Percentiles rank a stretch among this genome's conserved stretches.
Conservation (phyloP, 1,140 invertebrate species). For the Lasaia peninsularis region DNA sequence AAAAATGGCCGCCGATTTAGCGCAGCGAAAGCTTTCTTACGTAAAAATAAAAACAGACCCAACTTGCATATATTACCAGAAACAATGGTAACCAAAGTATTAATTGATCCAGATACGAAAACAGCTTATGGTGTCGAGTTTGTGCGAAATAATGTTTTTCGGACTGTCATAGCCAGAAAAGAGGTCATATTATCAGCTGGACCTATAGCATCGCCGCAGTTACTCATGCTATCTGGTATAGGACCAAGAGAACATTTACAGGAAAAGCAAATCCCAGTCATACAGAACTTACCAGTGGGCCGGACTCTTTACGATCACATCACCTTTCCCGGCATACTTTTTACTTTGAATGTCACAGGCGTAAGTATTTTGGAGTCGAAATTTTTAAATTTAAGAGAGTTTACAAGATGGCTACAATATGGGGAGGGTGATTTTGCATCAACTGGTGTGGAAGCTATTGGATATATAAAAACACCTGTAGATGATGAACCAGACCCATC, state of each 20-base stretch:
- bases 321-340: constrained; percentile 81
- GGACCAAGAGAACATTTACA: constrained; percentile 78
- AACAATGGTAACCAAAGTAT: constrained; percentile 80
- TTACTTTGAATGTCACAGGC: constrained; percentile 76
- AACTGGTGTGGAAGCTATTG: constrained; percentile 81
- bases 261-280: constrained; percentile 69
- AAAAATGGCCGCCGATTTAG: constrained; percentile 74
- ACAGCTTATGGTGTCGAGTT: constrained; percentile 83
- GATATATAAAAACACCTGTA: constrained; percentile 80
- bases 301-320: constrained; percentile 79
- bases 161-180: constrained; percentile 64
- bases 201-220: constrained; percentile 79
- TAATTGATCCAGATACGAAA: constrained; percentile 79
- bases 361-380: constrained; percentile 50
- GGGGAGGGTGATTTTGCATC: constrained; percentile 73
- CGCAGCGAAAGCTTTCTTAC: constrained; percentile 79
- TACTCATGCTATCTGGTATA: constrained; percentile 83
- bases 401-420: constrained; percentile 58
- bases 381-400: constrained; percentile 26
- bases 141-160: constrained; percentile 54
- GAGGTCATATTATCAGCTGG: constrained; percentile 81
- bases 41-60: constrained; percentile 76
- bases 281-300: constrained; percentile 79
- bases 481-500: constrained; percentile 72
- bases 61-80: constrained; percentile 83